A percentile compares a stretch with the other conserved stretches of the same genome.
Evolutionary conservation across 2,888 invertebrate species (phyloP).

Genomic region (Pharmacophagus antenor): DNA sequence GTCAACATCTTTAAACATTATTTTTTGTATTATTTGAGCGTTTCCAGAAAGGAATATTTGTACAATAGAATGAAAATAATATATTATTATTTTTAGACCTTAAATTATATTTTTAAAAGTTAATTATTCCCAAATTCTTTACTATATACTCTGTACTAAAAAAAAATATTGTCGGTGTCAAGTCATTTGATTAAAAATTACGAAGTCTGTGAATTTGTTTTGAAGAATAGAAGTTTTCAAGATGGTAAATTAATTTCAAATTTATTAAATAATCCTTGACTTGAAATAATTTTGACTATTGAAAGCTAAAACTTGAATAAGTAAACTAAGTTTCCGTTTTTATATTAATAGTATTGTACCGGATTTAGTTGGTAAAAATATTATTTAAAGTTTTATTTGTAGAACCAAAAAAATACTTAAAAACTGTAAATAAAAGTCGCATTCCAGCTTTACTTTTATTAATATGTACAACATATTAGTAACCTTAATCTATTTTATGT

Average conservation of each 20-base stretch:
- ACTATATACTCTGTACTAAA: neutral
- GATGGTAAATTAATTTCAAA: conserved; percentile 68
- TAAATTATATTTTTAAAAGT: neutral
- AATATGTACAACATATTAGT: neutral
- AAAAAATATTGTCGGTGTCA: conserved; percentile 20
- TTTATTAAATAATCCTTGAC: conserved; percentile 51
- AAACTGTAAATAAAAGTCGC: neutral
- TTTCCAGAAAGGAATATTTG: too few relatives aligned
- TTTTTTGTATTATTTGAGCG: neutral
- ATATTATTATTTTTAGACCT: neutral
- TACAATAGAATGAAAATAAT: neutral
- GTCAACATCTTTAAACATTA: conserved; percentile 2
- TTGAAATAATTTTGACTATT: conserved; percentile 22
- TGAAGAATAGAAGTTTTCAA: conserved; percentile 43
- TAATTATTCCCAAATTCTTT: neutral
- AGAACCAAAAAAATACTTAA: neutral
- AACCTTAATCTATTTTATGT: neutral
- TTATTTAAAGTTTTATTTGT: conserved; percentile 22
- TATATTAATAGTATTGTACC: conserved; percentile 46
- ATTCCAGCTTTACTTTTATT: neutral
- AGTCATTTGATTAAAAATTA: conserved; percentile 31
- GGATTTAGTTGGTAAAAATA: conserved; percentile 13
- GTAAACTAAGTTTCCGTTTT: conserved; percentile 35
- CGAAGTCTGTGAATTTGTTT: conserved; percentile 22
- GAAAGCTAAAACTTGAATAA: neutral